phyloP scores from a whole-genome alignment of 2,797 vertebrate species.

The Huso huso region DNA sequence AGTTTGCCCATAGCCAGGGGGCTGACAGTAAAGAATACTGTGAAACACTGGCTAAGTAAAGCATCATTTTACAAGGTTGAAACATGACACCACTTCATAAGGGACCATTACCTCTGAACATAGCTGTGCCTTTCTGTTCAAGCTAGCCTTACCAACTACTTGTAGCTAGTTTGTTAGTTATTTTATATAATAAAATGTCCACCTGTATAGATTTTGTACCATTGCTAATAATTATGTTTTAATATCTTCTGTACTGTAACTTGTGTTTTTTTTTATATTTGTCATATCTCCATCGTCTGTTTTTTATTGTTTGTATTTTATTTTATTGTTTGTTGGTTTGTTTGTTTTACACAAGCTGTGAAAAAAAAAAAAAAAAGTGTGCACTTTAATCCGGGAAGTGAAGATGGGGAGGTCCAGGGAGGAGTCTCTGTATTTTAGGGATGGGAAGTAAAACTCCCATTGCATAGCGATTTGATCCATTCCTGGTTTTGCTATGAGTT shows the following conservation, averaged over 20 bases:
- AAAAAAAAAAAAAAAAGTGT: constrained; percentile 53
- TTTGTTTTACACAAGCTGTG: constrained; percentile 70
- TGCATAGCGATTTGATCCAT: too few species aligned
- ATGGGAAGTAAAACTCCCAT: too few species aligned
- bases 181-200: constrained; percentile 47
- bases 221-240: constrained; percentile 46
- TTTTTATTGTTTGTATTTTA: constrained; percentile 36
- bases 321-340: too few species aligned
- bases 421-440: constrained; percentile 35
- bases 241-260: constrained; percentile 46
- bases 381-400: constrained; percentile 68
- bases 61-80: too few species aligned
- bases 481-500: too few species aligned
- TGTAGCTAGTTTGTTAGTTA: constrained; percentile 20
- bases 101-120: constrained; percentile 69
- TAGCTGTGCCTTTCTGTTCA: constrained; percentile 76
- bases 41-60: too few species aligned
- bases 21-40: too few species aligned
- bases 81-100: constrained; percentile 52
- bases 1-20: too few species aligned
- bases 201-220: constrained; percentile 50
- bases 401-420: constrained; percentile 51
- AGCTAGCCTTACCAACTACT: constrained; percentile 73
- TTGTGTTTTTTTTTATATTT: constrained; percentile 52
- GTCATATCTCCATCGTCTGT: constrained; percentile 47